Conservation (phyloP, 2,113 vertebrate species). For the Alectura lathami region DNA sequence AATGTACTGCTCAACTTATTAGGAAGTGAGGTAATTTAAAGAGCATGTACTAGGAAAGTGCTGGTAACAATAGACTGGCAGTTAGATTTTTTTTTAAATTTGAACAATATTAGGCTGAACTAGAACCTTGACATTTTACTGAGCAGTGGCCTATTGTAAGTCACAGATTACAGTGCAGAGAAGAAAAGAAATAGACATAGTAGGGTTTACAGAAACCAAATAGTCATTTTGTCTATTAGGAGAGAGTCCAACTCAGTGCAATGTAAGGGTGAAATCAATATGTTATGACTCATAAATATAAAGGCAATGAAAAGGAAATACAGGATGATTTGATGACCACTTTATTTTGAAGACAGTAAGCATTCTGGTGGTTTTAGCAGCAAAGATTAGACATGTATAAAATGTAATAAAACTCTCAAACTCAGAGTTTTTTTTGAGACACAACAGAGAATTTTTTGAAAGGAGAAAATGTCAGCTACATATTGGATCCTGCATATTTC, state of each 20-base stretch:
- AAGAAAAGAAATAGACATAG: constrained; percentile 17
- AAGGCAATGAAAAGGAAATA: constrained; percentile 28
- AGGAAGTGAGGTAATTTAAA: constrained; percentile 27
- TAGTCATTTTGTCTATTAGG: constrained; percentile 43
- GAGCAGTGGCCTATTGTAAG: constrained; percentile 23
- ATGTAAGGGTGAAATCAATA: constrained; percentile 13
- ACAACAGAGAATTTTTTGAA: neutral
- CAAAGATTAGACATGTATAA: neutral
- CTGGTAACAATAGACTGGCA: neutral
- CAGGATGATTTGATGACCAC: neutral
- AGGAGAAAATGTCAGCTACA: neutral
- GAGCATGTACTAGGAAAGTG: neutral
- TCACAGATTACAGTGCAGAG: neutral
- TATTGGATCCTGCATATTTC: neutral
- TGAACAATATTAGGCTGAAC: constrained; percentile 18
- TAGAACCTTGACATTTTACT: neutral
- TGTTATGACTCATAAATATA: constrained; percentile 13
- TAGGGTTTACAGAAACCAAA: constrained; percentile 38
- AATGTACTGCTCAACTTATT: neutral
- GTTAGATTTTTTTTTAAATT: neutral
- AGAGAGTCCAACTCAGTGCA: neutral
- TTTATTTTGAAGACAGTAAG: constrained; percentile 34
- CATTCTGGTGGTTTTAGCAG: neutral
- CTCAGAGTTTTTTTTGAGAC: neutral
- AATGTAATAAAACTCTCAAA: neutral